Conservation (phyloP, 2,113 vertebrate genomes). For the Electrona antarctica region DNA sequence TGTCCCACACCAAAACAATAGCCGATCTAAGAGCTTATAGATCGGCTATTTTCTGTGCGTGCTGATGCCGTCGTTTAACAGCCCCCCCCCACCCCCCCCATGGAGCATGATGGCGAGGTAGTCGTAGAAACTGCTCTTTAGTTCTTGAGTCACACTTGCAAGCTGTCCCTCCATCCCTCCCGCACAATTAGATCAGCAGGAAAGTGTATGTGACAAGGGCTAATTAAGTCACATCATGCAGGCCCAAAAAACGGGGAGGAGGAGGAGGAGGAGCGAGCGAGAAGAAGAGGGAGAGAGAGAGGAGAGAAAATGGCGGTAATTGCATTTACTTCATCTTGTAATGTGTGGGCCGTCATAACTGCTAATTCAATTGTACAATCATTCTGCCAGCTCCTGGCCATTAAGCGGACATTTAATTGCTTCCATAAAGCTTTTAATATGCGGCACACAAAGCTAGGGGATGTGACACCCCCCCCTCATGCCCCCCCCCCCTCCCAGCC, state of each 20-base stretch:
- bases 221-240: conserved; percentile 95
- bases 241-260: conserved; percentile 74
- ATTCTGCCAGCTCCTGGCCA: conserved; percentile 93
- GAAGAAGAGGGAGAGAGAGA: conserved; percentile 41
- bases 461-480: conserved; percentile 71
- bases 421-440: conserved; percentile 98
- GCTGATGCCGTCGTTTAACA: too few species aligned
- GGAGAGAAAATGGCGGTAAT: conserved; percentile 88
- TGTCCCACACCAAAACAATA: too few species aligned
- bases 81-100: too few species aligned
- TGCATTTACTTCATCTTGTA: conserved; percentile 97
- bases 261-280: not conserved
- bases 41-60: too few species aligned
- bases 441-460: conserved; percentile 87
- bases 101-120: too few species aligned
- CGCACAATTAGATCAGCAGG: conserved; percentile 75
- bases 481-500: not conserved
- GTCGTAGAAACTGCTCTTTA: too few species aligned
- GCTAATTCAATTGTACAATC: conserved; percentile 96
- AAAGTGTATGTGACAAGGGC: conserved; percentile 88
- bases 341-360: conserved; percentile 89
- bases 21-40: too few species aligned
- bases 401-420: conserved; percentile 98
- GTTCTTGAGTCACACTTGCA: conserved; percentile 40
- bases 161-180: conserved; percentile 14